Evolutionary conservation across 2,113 vertebrate species (phyloP).

Genomic region (Synchiropus splendidus): DNA sequence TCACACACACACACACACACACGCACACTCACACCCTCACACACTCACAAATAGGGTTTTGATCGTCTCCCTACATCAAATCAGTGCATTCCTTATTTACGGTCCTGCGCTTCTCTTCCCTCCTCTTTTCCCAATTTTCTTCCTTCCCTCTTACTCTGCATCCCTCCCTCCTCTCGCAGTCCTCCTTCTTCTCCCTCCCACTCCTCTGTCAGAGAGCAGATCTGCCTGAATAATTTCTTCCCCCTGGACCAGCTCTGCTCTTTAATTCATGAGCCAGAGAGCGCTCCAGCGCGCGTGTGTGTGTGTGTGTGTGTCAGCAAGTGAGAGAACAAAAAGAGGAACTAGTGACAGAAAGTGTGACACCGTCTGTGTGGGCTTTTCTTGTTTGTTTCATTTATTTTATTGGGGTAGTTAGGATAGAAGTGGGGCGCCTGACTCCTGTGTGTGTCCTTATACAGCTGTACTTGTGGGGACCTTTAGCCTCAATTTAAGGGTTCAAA

Average conservation of each 20-base stretch:
- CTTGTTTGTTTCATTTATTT: no score
- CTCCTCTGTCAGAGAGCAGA: constrained; percentile 60
- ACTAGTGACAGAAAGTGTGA: constrained; percentile 43
- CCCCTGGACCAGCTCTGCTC: constrained; percentile 61
- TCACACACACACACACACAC: neutral
- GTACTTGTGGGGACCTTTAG: no score
- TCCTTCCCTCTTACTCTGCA: neutral
- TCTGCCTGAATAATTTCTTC: constrained; percentile 65
- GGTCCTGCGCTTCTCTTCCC: constrained; percentile 35
- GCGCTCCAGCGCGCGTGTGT: constrained; percentile 6
- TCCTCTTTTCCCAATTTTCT: constrained; percentile 6
- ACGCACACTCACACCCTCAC: constrained; percentile 14
- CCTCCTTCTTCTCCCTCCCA: constrained; percentile 28
- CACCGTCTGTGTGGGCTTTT: constrained; percentile 10
- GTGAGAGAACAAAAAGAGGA: constrained; percentile 40
- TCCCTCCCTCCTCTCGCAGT: neutral
- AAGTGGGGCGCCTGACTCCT: no score
- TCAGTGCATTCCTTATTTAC: constrained; percentile 50
- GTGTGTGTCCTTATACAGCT: no score
- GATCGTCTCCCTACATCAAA: constrained; percentile 45
- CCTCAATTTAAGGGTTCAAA: no score
- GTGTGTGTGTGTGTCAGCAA: constrained; percentile 40
- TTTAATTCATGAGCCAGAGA: constrained; percentile 60
- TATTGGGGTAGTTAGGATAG: no score
- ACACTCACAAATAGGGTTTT: constrained; percentile 23